These are phyloP conservation scores for Clavelina lepadiformis DNA, from an alignment of 23 tunicate species.

Conservation along the genomic window DNA sequence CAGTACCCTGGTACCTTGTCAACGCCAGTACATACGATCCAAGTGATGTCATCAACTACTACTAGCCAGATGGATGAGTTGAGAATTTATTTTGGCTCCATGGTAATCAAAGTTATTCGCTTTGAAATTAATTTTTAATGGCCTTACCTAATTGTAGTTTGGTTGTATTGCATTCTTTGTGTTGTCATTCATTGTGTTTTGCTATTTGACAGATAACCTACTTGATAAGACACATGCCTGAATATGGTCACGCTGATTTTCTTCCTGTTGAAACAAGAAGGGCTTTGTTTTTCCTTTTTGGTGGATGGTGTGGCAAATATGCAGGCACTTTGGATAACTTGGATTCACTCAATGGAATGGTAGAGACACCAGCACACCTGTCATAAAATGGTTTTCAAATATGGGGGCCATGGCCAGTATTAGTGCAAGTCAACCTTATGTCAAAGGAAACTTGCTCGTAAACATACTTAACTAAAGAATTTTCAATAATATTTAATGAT, in stretches of 20 bases:
- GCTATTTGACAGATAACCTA: constrained; percentile 27
- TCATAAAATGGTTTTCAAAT: too few species aligned
- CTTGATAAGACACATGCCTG: constrained; percentile 46
- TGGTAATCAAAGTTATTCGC: constrained; percentile 2
- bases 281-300: constrained; percentile 56
- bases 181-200: neutral
- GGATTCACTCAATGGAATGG: constrained; percentile 11
- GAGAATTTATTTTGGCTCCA: constrained; percentile 44
- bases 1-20: constrained; percentile 27
- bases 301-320: constrained; percentile 75
- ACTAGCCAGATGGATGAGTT: constrained; percentile 34
- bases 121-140: neutral
- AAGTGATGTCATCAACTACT: constrained; percentile 1
- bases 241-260: constrained; percentile 9
- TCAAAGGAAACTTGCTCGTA: too few species aligned
- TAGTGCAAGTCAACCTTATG: too few species aligned
- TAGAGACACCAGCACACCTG: too few species aligned
- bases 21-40: constrained; percentile 3
- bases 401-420: too few species aligned
- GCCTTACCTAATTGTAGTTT: neutral
- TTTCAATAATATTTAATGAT: too few species aligned
- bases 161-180: neutral
- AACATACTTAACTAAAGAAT: too few species aligned
- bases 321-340: constrained; percentile 32
- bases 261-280: constrained; percentile 36